Evolutionary conservation across 1,140 invertebrate species (phyloP).

Genomic region (Bilobella aurantiaca): DNA sequence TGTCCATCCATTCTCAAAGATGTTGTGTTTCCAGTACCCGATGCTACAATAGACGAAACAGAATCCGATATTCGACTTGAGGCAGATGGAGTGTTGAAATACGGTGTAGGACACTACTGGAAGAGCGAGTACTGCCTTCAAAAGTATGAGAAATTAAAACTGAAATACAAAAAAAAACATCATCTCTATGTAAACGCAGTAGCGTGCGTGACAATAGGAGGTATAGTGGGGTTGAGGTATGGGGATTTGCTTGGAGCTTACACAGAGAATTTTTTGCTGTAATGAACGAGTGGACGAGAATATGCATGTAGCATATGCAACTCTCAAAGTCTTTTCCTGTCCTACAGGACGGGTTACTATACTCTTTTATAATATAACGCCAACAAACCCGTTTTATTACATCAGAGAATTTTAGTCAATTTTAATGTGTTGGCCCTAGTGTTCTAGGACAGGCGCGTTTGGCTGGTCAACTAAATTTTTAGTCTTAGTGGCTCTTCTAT

Average conservation of each 20-base stretch:
- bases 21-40: neutral
- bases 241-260: no score
- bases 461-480: no score
- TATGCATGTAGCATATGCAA: neutral
- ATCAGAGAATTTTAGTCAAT: no score
- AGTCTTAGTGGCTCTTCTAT: no score
- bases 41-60: neutral
- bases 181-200: neutral
- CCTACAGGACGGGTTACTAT: no score
- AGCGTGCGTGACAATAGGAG: neutral
- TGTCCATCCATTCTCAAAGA: neutral
- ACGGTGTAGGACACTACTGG: neutral
- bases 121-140: constrained; percentile 5
- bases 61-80: neutral
- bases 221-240: neutral
- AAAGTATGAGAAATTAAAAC: neutral
- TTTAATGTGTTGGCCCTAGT: no score
- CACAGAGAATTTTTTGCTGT: no score
- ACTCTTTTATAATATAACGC: no score
- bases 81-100: neutral
- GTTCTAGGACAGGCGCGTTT: no score
- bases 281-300: neutral
- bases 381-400: no score
- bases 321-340: neutral
- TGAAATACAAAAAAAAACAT: neutral